phyloP scores from a whole-genome alignment of 2,113 vertebrate genomes.

The Microtus montanus region DNA sequence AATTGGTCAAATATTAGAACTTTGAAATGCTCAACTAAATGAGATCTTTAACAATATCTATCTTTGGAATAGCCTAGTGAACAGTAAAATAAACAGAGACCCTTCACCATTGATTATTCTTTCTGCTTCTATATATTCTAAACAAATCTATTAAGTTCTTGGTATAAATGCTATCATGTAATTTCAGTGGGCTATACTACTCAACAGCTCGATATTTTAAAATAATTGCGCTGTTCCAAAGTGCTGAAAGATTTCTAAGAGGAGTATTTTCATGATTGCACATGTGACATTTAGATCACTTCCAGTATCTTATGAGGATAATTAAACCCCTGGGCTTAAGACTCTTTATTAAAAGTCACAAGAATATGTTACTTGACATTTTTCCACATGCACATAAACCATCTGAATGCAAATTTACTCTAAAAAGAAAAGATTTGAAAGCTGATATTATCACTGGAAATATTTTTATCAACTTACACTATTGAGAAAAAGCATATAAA shows the following conservation, averaged over 20 bases:
- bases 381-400: not conserved
- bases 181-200: not conserved
- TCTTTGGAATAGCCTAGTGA: not conserved
- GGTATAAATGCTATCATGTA: not conserved
- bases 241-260: not conserved
- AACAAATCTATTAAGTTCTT: not conserved
- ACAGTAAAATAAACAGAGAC: not conserved
- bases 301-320: not conserved
- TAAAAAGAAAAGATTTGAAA: not conserved
- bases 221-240: slow-evolving; percentile 31
- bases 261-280: not conserved
- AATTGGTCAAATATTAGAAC: not conserved
- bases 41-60: not conserved
- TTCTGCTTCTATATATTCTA: not conserved
- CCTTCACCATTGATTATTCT: not conserved
- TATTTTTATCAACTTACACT: not conserved
- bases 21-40: slow-evolving; percentile 36
- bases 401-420: not conserved
- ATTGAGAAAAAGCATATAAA: not conserved
- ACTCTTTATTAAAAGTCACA: not conserved
- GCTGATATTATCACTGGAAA: not conserved
- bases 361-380: not conserved
- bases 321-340: not conserved
- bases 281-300: not conserved
- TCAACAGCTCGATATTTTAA: not conserved